phyloP scores from a whole-genome alignment of 2,113 vertebrate genomes.

The Mesocricetus auratus region DNA sequence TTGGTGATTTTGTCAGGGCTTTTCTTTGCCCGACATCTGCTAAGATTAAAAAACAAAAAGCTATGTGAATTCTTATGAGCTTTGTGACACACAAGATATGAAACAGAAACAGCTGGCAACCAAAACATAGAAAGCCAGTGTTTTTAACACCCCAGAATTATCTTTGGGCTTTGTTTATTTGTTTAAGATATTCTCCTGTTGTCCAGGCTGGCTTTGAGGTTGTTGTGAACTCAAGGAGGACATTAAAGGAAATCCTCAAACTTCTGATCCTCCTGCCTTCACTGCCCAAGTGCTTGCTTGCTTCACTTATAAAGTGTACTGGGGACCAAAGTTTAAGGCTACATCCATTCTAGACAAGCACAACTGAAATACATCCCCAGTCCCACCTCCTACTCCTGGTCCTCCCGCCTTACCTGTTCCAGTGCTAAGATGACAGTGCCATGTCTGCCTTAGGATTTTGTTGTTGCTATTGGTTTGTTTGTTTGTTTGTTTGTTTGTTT shows the following conservation, averaged over 20 bases:
- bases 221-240: background rate
- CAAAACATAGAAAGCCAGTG: constrained; percentile 52
- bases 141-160: constrained; percentile 45
- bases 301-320: background rate
- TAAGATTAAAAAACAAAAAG: constrained; percentile 52
- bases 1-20: constrained; percentile 66
- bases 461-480: background rate
- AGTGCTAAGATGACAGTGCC: background rate
- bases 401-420: background rate
- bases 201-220: background rate
- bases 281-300: background rate
- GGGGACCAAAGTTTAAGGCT: background rate
- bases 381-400: background rate
- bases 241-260: background rate
- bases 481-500: too few relatives aligned
- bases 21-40: constrained; percentile 69
- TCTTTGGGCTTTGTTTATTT: background rate
- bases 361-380: background rate
- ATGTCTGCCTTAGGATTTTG: background rate
- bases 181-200: background rate
- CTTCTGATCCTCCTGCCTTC: background rate
- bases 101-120: constrained; percentile 66
- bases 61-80: constrained; percentile 41
- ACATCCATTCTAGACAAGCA: background rate
- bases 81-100: constrained; percentile 12